These are phyloP conservation scores for Drosophila vallismaia DNA, from an alignment of 2,888 invertebrate genomes.

Conservation along the genomic window DNA sequence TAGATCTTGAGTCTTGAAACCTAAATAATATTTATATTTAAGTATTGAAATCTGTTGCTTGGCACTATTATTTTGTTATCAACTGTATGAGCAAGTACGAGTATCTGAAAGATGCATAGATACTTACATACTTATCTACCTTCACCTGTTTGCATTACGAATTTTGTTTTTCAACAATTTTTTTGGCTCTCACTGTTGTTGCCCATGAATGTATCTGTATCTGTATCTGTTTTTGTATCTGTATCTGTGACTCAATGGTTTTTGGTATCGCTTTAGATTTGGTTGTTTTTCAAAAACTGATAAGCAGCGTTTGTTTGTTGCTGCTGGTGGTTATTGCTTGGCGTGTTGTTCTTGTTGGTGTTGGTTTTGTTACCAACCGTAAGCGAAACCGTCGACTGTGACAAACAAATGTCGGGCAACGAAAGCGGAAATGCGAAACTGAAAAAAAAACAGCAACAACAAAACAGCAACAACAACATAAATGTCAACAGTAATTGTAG, in stretches of 20 bases:
- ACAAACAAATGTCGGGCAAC: slow-evolving; percentile 63
- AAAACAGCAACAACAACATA: slow-evolving; percentile 25
- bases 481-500: slow-evolving; percentile 76
- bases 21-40: background rate
- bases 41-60: background rate
- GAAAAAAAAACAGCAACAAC: slow-evolving; percentile 48
- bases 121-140: slow-evolving; percentile 18
- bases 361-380: slow-evolving; percentile 63
- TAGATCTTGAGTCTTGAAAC: no score
- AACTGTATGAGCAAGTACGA: background rate
- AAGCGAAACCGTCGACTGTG: slow-evolving; percentile 57
- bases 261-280: slow-evolving; percentile 70
- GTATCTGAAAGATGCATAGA: background rate
- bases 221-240: slow-evolving; percentile 4
- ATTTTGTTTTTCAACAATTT: slow-evolving; percentile 26
- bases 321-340: slow-evolving; percentile 3
- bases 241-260: slow-evolving; percentile 67
- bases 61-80: background rate
- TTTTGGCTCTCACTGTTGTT: slow-evolving; percentile 46
- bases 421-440: slow-evolving; percentile 76
- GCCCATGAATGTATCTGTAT: slow-evolving; percentile 27
- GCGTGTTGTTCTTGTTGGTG: slow-evolving; percentile 21
- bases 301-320: slow-evolving; percentile 48
- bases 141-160: slow-evolving; percentile 48
- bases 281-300: slow-evolving; percentile 62